Conservation (phyloP, 2,113 vertebrate species). For the Perognathus longimembris region DNA sequence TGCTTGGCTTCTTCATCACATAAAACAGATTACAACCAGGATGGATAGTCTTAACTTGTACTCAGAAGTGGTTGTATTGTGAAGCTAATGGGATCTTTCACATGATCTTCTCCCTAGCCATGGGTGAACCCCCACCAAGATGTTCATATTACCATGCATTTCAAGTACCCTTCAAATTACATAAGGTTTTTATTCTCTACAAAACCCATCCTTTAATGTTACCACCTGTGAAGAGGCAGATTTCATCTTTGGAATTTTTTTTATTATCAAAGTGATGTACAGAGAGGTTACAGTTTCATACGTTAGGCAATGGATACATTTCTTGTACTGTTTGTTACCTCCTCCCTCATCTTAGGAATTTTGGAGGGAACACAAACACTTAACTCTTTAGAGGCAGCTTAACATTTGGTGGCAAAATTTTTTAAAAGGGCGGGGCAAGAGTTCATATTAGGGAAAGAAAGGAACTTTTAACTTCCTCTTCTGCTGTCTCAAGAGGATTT, state of each 20-base stretch:
- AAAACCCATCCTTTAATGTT: too few species aligned
- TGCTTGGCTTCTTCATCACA: not conserved
- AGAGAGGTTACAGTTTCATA: too few species aligned
- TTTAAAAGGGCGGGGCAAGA: too few species aligned
- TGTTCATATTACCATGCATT: not conserved
- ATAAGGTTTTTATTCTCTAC: not conserved
- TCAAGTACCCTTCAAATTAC: not conserved
- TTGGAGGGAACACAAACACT: not conserved
- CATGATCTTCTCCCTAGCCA: not conserved
- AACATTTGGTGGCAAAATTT: not conserved
- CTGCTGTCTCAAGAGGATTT: not conserved
- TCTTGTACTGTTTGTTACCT: too few species aligned
- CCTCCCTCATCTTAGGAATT: too few species aligned
- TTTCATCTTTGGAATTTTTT: too few species aligned
- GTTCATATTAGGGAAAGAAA: constrained; percentile 43
- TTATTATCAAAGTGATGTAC: too few species aligned
- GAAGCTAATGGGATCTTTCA: not conserved
- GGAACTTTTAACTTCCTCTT: constrained; percentile 47
- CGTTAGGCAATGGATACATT: too few species aligned
- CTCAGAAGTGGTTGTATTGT: not conserved
- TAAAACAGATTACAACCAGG: not conserved
- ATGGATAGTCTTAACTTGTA: not conserved
- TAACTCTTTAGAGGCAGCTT: not conserved
- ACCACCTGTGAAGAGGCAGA: not conserved
- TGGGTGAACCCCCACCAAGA: not conserved